These are phyloP conservation scores for Alviniconcha strummeri DNA, from an alignment of 2,888 invertebrate genomes.

Conservation along the genomic window DNA sequence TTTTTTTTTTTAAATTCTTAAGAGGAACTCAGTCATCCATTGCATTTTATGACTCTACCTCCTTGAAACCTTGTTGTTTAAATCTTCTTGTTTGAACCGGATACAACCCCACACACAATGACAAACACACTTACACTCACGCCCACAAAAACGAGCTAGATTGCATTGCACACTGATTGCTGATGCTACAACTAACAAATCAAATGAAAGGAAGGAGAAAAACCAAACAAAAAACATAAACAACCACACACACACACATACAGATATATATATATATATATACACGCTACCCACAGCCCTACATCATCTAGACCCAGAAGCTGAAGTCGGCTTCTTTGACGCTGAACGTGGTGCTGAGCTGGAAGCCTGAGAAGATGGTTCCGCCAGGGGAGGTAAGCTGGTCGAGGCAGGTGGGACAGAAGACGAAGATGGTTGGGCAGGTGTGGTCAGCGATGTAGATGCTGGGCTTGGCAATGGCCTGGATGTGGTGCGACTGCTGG, in stretches of 20 bases:
- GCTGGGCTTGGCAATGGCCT: slow-evolving; percentile 30
- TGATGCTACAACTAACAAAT: not conserved
- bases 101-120: no score
- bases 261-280: not conserved
- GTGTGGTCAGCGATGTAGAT: not conserved
- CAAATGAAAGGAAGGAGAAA: not conserved
- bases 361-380: not conserved
- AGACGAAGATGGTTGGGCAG: not conserved
- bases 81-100: no score
- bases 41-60: no score
- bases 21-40: no score
- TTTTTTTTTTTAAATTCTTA: no score
- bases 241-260: slow-evolving; percentile 13
- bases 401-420: slow-evolving; percentile 11
- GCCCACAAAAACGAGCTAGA: no score
- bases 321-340: not conserved
- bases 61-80: no score
- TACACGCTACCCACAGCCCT: not conserved
- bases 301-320: slow-evolving; percentile 19
- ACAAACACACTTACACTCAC: no score
- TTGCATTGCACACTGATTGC: no score
- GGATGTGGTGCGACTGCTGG: slow-evolving; percentile 13
- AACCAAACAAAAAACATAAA: not conserved
- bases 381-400: not conserved
- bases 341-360: not conserved